A percentile compares a stretch with the other conserved stretches of the same genome.
Conservation (phyloP, 2,888 invertebrate genomes). For the Thalpophila matura region DNA sequence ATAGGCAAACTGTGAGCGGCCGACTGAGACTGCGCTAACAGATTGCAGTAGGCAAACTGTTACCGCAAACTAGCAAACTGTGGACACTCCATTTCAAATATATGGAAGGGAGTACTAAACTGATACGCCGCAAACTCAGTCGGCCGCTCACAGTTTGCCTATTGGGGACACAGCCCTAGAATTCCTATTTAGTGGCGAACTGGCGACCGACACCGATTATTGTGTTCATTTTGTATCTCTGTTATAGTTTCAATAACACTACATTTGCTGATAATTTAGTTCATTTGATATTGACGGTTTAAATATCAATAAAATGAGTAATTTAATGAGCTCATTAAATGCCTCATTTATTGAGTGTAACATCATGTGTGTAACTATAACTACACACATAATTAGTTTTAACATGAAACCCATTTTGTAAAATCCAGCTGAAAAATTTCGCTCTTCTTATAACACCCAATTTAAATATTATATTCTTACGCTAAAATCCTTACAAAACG, state of each 20-base stretch:
- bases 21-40: too few relatives aligned
- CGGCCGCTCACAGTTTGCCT: too few relatives aligned
- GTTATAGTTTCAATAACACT: slow-evolving; percentile 7
- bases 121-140: too few relatives aligned
- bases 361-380: background rate
- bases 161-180: too few relatives aligned
- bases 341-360: too few relatives aligned
- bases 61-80: too few relatives aligned
- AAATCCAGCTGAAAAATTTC: slow-evolving; percentile 3
- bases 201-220: too few relatives aligned
- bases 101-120: too few relatives aligned
- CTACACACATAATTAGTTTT: background rate
- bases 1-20: too few relatives aligned
- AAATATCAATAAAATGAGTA: slow-evolving; percentile 1
- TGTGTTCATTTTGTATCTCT: background rate
- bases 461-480: slow-evolving; percentile 30
- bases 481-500: slow-evolving; percentile 10
- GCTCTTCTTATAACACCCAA: background rate
- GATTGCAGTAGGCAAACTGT: too few relatives aligned
- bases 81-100: too few relatives aligned
- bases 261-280: background rate
- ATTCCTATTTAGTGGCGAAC: too few relatives aligned
- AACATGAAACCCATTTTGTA: background rate
- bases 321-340: background rate
- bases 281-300: background rate